Percentiles rank a stretch among this genome's conserved stretches.
Evolutionary conservation across 2,113 vertebrate species (phyloP).

Genomic region (Centropristis striata): DNA sequence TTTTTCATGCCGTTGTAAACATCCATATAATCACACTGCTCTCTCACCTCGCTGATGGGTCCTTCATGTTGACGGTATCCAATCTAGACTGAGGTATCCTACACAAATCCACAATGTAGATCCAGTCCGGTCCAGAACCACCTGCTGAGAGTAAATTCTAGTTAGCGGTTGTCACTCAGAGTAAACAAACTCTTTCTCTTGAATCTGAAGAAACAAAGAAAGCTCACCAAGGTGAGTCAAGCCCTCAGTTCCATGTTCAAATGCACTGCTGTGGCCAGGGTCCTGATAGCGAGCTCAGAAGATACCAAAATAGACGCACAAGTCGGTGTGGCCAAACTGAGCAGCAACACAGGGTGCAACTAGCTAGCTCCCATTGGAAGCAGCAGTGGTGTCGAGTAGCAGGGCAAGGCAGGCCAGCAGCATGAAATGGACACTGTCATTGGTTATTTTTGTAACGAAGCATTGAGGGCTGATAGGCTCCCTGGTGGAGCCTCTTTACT

Average conservation of each 20-base stretch:
- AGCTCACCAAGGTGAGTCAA: constrained; percentile 74
- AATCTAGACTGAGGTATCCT: constrained; percentile 2
- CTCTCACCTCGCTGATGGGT: constrained; percentile 73
- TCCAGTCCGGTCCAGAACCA: constrained; percentile 38
- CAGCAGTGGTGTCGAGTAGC: constrained; percentile 91
- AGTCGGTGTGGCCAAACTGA: constrained; percentile 87
- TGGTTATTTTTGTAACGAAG: constrained; percentile 94
- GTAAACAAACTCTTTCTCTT: background rate
- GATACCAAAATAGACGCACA: constrained; percentile 88
- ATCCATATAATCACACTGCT: background rate
- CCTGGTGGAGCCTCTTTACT: constrained; percentile 36
- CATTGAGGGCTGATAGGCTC: constrained; percentile 65
- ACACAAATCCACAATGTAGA: constrained; percentile 58
- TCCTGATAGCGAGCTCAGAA: constrained; percentile 79
- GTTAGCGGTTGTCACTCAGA: constrained; percentile 3
- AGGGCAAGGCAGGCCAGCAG: constrained; percentile 75
- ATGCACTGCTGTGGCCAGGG: constrained; percentile 53
- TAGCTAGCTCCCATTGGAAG: constrained; percentile 85
- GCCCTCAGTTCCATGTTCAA: constrained; percentile 70
- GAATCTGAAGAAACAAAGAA: constrained; percentile 35
- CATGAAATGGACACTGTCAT: constrained; percentile 93
- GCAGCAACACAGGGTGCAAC: constrained; percentile 86
- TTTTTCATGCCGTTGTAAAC: constrained; percentile 4
- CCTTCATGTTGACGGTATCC: constrained; percentile 63
- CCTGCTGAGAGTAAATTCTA: constrained; percentile 45